Percentiles rank a stretch among this genome's conserved stretches.
These are phyloP conservation scores for Proterorhinus semilunaris DNA, from an alignment of 2,113 vertebrate genomes.

Conservation along the genomic window DNA sequence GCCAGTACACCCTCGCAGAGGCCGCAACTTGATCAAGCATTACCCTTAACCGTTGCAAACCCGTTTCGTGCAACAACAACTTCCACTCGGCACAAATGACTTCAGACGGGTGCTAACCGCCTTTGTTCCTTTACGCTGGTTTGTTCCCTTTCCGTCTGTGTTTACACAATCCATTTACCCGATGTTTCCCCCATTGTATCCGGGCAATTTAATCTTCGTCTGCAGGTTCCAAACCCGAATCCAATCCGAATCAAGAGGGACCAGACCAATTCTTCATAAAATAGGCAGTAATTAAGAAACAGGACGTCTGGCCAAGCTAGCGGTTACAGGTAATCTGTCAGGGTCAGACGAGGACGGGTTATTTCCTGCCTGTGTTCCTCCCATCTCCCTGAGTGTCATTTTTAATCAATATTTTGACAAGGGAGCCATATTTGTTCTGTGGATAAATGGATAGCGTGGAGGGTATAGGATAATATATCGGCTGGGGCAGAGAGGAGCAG, in stretches of 20 bases:
- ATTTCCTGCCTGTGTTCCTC: background rate
- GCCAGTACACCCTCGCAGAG: too few species aligned
- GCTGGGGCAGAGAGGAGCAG: background rate
- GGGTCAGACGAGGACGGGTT: background rate
- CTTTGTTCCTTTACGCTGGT: too few species aligned
- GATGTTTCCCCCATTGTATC: background rate
- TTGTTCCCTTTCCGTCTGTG: background rate
- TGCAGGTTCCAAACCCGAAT: background rate
- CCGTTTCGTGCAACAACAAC: too few species aligned
- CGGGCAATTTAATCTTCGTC: background rate
- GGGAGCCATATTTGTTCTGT: background rate
- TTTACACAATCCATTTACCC: background rate
- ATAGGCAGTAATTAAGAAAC: slow-evolving; percentile 1
- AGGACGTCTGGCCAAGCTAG: background rate
- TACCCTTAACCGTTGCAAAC: too few species aligned
- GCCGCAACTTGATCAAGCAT: too few species aligned
- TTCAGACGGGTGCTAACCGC: too few species aligned
- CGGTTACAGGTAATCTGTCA: background rate
- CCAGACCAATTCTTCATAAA: background rate
- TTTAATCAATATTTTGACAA: background rate
- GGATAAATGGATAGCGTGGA: background rate
- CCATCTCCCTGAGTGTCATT: background rate
- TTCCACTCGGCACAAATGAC: too few species aligned
- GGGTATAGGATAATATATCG: background rate
- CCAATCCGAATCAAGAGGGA: background rate